A percentile compares a stretch with the other conserved stretches of the same genome.
These are phyloP conservation scores for Plectus sambesii DNA, from an alignment of 1,140 invertebrate species.

Conservation along the genomic window DNA sequence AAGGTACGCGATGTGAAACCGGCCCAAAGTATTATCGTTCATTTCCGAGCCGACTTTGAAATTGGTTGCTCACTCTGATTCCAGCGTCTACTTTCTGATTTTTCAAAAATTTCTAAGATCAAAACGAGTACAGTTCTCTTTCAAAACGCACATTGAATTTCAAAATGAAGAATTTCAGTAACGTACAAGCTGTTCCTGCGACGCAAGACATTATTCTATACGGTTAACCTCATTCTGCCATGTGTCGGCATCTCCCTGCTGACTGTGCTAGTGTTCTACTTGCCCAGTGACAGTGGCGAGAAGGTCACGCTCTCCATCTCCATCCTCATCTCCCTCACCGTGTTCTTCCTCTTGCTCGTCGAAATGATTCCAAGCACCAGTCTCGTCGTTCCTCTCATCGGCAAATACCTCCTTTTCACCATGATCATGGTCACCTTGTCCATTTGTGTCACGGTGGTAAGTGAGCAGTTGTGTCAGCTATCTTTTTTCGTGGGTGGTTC, in stretches of 20 bases:
- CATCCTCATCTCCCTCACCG: slow-evolving; percentile 94
- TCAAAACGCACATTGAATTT: no score
- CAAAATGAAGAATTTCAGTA: no score
- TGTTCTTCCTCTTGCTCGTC: slow-evolving; percentile 94
- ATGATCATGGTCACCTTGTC: slow-evolving; percentile 49
- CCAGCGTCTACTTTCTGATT: no score
- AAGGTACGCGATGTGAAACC: no score
- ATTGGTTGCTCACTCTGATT: no score
- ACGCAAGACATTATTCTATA: slow-evolving; percentile 81
- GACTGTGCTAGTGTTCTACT: slow-evolving; percentile 91
- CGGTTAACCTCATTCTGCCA: slow-evolving; percentile 88
- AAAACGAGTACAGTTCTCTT: no score
- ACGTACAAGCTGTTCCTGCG: no score
- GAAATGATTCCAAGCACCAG: slow-evolving; percentile 49
- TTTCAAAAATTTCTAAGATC: slow-evolving; percentile 16
- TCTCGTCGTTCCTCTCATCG: slow-evolving; percentile 46
- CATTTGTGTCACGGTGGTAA: slow-evolving; percentile 48
- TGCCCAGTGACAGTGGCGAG: slow-evolving; percentile 93
- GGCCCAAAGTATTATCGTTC: no score
- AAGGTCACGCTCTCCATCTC: slow-evolving; percentile 97
- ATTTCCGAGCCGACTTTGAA: no score
- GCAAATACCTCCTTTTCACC: slow-evolving; percentile 49
- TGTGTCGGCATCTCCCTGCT: slow-evolving; percentile 88
- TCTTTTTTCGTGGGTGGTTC: no score
- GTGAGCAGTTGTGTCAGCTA: no score